A percentile compares a stretch with the other conserved stretches of the same genome.
These are phyloP conservation scores for Microcebus tavaratra DNA, from an alignment of 2,113 vertebrate species.

Conservation along the genomic window DNA sequence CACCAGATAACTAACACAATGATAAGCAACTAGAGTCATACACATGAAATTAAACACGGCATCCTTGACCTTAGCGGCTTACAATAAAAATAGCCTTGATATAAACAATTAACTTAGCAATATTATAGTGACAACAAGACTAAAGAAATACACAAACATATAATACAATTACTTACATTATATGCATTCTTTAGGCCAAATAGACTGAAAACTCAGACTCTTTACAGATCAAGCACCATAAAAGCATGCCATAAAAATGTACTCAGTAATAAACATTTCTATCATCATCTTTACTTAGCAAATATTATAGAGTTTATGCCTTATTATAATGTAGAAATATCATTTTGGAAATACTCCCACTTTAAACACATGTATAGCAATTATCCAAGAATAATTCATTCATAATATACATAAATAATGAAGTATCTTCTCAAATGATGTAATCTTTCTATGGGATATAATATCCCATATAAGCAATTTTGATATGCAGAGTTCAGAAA, in stretches of 20 bases:
- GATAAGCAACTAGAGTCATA: background rate
- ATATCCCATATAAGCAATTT: background rate
- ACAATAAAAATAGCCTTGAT: background rate
- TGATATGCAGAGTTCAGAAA: background rate
- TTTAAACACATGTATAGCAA: conserved; percentile 3
- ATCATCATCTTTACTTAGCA: conserved; percentile 29
- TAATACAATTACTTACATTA: conserved; percentile 23
- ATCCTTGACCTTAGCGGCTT: background rate
- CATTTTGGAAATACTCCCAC: conserved; percentile 26
- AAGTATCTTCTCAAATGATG: conserved; percentile 17
- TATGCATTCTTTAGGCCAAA: background rate
- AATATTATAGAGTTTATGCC: background rate
- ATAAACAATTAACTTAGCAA: background rate
- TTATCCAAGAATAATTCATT: conserved; percentile 48
- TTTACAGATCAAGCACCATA: conserved; percentile 31
- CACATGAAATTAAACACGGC: background rate
- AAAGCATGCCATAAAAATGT: conserved; percentile 44
- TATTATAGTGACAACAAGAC: background rate
- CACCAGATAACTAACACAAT: background rate
- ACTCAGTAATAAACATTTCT: conserved; percentile 33
- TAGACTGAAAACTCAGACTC: background rate
- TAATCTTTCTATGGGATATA: conserved; percentile 21
- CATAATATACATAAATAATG: conserved; percentile 47
- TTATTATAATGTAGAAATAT: conserved; percentile 18
- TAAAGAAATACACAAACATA: conserved; percentile 41